Conservation (phyloP, 2,113 vertebrate species). For the Petaurus breviceps region DNA sequence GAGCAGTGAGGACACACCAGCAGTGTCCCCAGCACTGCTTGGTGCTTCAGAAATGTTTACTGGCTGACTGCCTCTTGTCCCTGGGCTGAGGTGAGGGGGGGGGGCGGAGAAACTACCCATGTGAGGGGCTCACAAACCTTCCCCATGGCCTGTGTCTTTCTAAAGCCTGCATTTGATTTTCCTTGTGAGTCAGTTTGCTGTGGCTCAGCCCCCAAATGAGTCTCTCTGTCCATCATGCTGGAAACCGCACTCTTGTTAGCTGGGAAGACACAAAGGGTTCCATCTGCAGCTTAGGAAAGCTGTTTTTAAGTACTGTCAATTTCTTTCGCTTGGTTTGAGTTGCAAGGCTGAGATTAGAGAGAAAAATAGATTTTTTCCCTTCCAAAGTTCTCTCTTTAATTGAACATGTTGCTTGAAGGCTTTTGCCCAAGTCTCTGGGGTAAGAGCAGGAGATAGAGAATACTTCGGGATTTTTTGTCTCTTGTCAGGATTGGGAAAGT, state of each 20-base stretch:
- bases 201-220: slow-evolving; percentile 43
- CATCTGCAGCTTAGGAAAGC: slow-evolving; percentile 9
- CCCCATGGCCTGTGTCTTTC: slow-evolving; percentile 11
- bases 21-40: neutral
- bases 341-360: slow-evolving; percentile 67
- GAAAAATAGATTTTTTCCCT: slow-evolving; percentile 64
- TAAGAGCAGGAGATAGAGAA: slow-evolving; percentile 53
- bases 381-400: slow-evolving; percentile 71
- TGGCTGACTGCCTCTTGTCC: neutral
- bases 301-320: slow-evolving; percentile 46
- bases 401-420: slow-evolving; percentile 70
- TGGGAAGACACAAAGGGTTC: slow-evolving; percentile 53
- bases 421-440: slow-evolving; percentile 68
- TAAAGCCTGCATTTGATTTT: slow-evolving; percentile 43
- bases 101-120: neutral
- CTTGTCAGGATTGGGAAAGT: slow-evolving; percentile 68
- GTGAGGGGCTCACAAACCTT: neutral
- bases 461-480: slow-evolving; percentile 70
- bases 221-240: slow-evolving; percentile 29
- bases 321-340: slow-evolving; percentile 71
- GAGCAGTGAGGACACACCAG: neutral
- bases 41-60: neutral
- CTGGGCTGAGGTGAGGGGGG: neutral
- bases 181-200: slow-evolving; percentile 26
- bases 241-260: slow-evolving; percentile 47